Evolutionary conservation across 2,888 invertebrate genomes (phyloP).

Genomic region (Rotaria socialis): DNA sequence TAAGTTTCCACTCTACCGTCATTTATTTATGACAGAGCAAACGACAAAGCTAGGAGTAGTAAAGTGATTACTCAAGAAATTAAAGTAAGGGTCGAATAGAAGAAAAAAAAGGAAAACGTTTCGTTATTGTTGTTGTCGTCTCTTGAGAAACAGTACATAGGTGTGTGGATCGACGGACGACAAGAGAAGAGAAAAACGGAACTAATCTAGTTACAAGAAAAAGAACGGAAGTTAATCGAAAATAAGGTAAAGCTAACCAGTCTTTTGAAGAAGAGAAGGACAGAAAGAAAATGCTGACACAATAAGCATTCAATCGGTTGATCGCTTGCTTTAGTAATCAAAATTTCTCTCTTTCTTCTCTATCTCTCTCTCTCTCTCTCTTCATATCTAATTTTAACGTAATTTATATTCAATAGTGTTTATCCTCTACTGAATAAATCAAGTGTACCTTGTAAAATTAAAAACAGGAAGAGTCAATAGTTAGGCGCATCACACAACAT

Average conservation of each 20-base stretch:
- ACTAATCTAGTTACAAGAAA: neutral
- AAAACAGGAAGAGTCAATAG: neutral
- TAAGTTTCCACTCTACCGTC: neutral
- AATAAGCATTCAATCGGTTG: neutral
- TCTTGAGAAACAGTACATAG: neutral
- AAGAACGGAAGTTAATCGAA: neutral
- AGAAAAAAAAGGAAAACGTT: neutral
- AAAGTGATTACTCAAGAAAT: constrained; percentile 1
- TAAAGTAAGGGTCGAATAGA: neutral
- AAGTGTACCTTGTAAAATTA: neutral
- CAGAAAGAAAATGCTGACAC: neutral
- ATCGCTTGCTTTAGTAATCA: neutral
- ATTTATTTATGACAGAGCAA: neutral
- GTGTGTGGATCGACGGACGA: neutral
- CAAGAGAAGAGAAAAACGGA: neutral
- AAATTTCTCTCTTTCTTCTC: neutral
- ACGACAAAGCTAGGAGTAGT: neutral
- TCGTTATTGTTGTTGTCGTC: neutral
- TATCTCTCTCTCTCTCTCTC: too few species aligned
- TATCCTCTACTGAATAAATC: neutral
- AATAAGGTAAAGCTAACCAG: neutral
- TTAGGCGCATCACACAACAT: too few species aligned
- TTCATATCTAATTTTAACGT: neutral
- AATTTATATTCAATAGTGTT: neutral
- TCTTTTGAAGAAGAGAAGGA: too few species aligned